Evolutionary conservation across 2,113 vertebrate genomes (phyloP), one percentile per base, ranked within the genome.

Genomic region (Capreolus pygargus): DNA sequence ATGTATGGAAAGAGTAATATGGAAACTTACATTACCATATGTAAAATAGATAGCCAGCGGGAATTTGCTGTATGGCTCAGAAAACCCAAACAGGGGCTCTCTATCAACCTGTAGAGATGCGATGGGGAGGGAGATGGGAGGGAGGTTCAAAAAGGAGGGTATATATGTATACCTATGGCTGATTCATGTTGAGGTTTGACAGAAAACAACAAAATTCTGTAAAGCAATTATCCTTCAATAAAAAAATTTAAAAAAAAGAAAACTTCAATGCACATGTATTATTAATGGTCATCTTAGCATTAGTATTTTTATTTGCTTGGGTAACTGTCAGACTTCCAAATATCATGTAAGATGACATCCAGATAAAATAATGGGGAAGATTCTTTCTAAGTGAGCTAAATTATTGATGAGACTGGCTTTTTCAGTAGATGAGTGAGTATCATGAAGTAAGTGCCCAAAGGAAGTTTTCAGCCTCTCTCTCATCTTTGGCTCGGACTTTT

Each of bases 301-400:
- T 60, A 95, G 57, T 58, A 52, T 74, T 60, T 91, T 86, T 90
- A 94, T 85, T 95, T 94, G 79, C 81, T 95, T 91, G 54, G 88
- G 17, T 92, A 60, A 60, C 50, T 86, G 47, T 61, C 60, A n/a
- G 70, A 17, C 47, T 83, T 96, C 39, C n/a, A 81, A 52, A 83
- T 39, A 61, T 39, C 57, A 79, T 43, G 54, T 88, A 64, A 55
- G 45, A 57, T 84, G 88, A 57, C 36, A 60, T 82, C 89, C 28
- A 12, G 28, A 70, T 61, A 81, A 86, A 91, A 86, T 70, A 81
- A 85, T 55, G 57, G 55, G 85, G 47, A 93, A n/a, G 36, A 54
- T 30, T 30, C 43, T 96, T 97, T 82, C 5, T 67, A 89, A 87
- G 95, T 86, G 60, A 96, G 50, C 81, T 88, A 83, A 89, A 86